Base-by-base conservation (phyloP, 2,113 vertebrate genomes). In the Hiodon alosoides region DNA sequence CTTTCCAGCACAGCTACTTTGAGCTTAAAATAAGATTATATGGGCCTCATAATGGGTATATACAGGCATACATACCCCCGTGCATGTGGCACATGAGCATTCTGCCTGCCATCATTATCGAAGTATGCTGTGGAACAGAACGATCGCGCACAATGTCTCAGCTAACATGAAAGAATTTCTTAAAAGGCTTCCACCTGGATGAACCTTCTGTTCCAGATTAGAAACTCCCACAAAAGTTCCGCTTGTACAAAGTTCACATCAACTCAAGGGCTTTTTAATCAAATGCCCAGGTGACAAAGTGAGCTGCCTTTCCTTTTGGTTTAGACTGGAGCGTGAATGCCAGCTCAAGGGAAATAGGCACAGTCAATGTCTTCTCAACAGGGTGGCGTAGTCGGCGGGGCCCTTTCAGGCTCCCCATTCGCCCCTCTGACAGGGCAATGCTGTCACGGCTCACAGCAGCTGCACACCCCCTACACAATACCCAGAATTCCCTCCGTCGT, bases 371-470 rank as follows among this genome's bases (percentile, higher is more conserved):
- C 73, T 16, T 77, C 46, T 67, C 67, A n/a, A 65, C 76, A 66
- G 68, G 72, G 46, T 17, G 60, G 76, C 74, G 57, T 67, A 13
- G 31, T 50, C 10, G 11, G 52, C 10, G 53, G n/a, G 9, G 14
- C 31, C 54, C 52, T 13, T 3, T 9, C 8, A 16, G 64, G 53
- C 7, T 17, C 73, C 53, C 53, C 62, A 31, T 13, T 53, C n/a
- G 6, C 51, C 31, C 61, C 64, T 46, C 10, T 16, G 5, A 46
- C 17, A 10, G 64, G 53, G 50, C 53, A 46, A 2, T 77, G 79
- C 76, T 79, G 80, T 79, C 74, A 76, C 77, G 76, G 73, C 74
- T 81, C 76, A 79, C 83, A 84, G 81, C 86, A 85, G 83, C 84
- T 82, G 74, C 78, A 82, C 72, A 69, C 48, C 6, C 54, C 46